Percentiles rank a stretch among this genome's conserved stretches.
These are phyloP conservation scores for Streblospio benedicti DNA, from an alignment of 1,140 invertebrate genomes.

Conservation along the genomic window DNA sequence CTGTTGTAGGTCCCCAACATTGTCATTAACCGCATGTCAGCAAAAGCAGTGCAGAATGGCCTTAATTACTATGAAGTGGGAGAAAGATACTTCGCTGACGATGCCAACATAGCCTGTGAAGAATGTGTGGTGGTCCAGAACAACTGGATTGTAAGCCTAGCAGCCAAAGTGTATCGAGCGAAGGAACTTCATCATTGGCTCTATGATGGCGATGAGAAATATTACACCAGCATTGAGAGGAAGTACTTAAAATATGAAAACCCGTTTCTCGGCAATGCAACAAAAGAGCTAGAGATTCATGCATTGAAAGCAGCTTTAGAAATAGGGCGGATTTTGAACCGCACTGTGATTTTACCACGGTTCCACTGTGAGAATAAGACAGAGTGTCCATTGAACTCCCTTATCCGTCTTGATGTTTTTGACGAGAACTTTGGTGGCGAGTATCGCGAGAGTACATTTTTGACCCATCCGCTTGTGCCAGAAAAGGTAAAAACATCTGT, in stretches of 20 bases:
- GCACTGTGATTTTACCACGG: slow-evolving; percentile 13
- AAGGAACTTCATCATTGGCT: slow-evolving; percentile 13
- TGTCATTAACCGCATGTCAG: too few relatives aligned
- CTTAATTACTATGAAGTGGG: slow-evolving; percentile 11
- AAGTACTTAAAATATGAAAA: slow-evolving; percentile 16
- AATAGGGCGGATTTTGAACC: slow-evolving; percentile 8
- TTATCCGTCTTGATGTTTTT: slow-evolving; percentile 10
- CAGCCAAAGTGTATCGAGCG: slow-evolving; percentile 16
- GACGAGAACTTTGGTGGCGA: slow-evolving; percentile 3
- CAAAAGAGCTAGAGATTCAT: neutral
- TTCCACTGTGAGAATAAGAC: slow-evolving; percentile 17
- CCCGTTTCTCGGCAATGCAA: neutral
- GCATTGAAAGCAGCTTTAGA: slow-evolving; percentile 13
- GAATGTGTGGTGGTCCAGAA: slow-evolving; percentile 14
- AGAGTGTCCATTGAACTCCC: slow-evolving; percentile 10
- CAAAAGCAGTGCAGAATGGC: too few relatives aligned
- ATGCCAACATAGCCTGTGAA: neutral
- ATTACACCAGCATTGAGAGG: slow-evolving; percentile 3
- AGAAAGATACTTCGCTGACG: slow-evolving; percentile 1
- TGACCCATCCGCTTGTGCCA: slow-evolving; percentile 13
- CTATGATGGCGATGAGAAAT: slow-evolving; percentile 12
- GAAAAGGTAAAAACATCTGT: slow-evolving; percentile 4
- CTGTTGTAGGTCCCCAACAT: too few relatives aligned
- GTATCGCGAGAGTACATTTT: slow-evolving; percentile 14
- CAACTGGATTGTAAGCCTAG: slow-evolving; percentile 18